These are phyloP conservation scores for Cheilosia urbana DNA, from an alignment of 2,888 invertebrate species.

Conservation along the genomic window DNA sequence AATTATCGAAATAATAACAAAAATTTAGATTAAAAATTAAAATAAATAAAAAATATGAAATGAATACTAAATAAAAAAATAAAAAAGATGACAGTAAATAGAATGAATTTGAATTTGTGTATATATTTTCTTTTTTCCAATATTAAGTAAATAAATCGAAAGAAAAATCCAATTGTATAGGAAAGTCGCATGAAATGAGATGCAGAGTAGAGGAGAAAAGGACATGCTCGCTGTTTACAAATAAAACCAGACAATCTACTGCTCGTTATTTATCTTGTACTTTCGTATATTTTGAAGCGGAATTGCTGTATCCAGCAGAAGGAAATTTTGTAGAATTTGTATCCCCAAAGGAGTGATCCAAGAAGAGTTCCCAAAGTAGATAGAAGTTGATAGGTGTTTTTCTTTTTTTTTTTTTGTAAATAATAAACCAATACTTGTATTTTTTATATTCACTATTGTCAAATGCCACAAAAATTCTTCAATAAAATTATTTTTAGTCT, in stretches of 20 bases:
- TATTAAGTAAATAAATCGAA: slow-evolving; percentile 50
- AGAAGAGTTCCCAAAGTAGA: slow-evolving; percentile 40
- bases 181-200: slow-evolving; percentile 51
- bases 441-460: slow-evolving; percentile 6
- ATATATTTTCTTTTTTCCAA: slow-evolving; percentile 17
- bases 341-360: slow-evolving; percentile 29
- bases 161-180: slow-evolving; percentile 35
- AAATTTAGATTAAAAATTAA: slow-evolving; percentile 66
- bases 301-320: slow-evolving; percentile 29
- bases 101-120: slow-evolving; percentile 28
- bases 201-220: slow-evolving; percentile 70
- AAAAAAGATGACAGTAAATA: slow-evolving; percentile 12
- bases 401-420: slow-evolving; percentile 9
- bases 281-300: slow-evolving; percentile 29
- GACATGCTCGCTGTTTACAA: slow-evolving; percentile 83
- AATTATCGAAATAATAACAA: slow-evolving; percentile 75
- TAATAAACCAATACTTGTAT: slow-evolving; percentile 12
- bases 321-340: slow-evolving; percentile 30
- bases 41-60: slow-evolving; percentile 75
- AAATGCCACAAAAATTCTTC: slow-evolving; percentile 3
- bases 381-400: slow-evolving; percentile 37
- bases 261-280: slow-evolving; percentile 23
- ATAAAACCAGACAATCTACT: slow-evolving; percentile 83
- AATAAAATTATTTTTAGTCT: background rate
- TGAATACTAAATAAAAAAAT: slow-evolving; percentile 44